phyloP scores from a whole-genome alignment of 2,888 invertebrate genomes.

The Ferdinandea cuprea region DNA sequence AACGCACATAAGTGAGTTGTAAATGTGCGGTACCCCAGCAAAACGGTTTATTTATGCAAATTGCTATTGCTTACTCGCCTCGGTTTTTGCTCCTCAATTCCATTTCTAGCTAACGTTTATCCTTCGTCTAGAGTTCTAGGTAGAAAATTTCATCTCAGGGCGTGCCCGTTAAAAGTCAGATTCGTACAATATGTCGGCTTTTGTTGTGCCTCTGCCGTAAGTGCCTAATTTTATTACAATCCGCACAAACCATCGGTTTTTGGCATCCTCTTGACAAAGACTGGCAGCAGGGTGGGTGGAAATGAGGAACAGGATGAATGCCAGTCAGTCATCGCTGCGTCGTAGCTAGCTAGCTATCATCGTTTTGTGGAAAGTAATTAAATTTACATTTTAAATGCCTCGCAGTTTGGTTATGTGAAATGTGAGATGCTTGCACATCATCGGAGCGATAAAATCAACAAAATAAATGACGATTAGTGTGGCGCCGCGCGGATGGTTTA shows the following conservation, averaged over 20 bases:
- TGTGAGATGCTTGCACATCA: conserved; percentile 26
- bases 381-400: conserved; percentile 62
- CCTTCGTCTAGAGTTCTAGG: conserved; percentile 25
- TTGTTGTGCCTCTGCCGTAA: conserved; percentile 34
- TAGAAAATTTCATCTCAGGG: conserved; percentile 37
- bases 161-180: conserved; percentile 43
- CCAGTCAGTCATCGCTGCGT: conserved; percentile 1
- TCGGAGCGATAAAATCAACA: conserved; percentile 57
- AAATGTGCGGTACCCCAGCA: conserved; percentile 57
- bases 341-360: conserved; percentile 5
- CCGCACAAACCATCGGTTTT: conserved; percentile 11
- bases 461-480: conserved; percentile 51
- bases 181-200: conserved; percentile 45
- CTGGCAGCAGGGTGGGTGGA: not conserved
- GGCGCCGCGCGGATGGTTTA: conserved; percentile 18
- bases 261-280: conserved; percentile 34
- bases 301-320: not conserved
- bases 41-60: conserved; percentile 72
- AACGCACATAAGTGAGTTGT: conserved; percentile 54
- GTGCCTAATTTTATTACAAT: conserved; percentile 65
- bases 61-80: conserved; percentile 41
- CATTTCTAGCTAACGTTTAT: not conserved
- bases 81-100: not conserved
- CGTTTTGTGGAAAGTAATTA: conserved; percentile 47
- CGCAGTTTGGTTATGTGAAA: conserved; percentile 23